Percentiles rank a stretch among this genome's conserved stretches.
Evolutionary conservation across 2,797 vertebrate species (phyloP).

Genomic region (Sphenopsis melanotis): DNA sequence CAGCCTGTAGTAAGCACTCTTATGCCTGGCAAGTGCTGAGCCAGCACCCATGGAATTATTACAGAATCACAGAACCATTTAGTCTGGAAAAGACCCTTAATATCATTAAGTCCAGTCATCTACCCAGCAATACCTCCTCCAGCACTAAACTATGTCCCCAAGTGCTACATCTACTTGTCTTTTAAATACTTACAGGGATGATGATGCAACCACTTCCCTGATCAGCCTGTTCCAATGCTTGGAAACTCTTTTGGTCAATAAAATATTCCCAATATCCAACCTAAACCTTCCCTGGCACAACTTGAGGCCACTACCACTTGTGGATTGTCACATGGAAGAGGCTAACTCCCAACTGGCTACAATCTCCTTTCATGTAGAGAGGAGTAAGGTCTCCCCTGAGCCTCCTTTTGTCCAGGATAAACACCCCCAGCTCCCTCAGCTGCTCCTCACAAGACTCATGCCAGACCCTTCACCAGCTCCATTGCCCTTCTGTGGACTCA

Average conservation of each 20-base stretch:
- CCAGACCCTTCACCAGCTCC: background rate
- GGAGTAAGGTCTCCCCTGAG: background rate
- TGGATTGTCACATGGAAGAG: background rate
- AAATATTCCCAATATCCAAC: background rate
- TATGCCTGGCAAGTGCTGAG: background rate
- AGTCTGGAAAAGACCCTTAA: background rate
- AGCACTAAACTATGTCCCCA: background rate
- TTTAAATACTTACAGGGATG: background rate
- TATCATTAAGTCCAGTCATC: background rate
- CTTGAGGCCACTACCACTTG: background rate
- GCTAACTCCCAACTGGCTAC: background rate
- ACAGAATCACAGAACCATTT: background rate
- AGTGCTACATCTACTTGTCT: background rate
- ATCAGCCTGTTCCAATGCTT: background rate
- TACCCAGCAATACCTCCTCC: background rate
- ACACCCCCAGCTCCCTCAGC: background rate
- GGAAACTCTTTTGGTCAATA: background rate
- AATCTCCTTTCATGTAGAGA: background rate
- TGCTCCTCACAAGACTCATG: background rate
- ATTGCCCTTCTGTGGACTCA: background rate
- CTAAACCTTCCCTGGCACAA: background rate
- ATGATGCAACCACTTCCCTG: no score
- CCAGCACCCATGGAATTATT: background rate
- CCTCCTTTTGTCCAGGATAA: background rate
- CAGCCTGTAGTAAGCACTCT: background rate